These are phyloP conservation scores for Chrosomus eos DNA, from an alignment of 2,797 vertebrate species.

Conservation along the genomic window DNA sequence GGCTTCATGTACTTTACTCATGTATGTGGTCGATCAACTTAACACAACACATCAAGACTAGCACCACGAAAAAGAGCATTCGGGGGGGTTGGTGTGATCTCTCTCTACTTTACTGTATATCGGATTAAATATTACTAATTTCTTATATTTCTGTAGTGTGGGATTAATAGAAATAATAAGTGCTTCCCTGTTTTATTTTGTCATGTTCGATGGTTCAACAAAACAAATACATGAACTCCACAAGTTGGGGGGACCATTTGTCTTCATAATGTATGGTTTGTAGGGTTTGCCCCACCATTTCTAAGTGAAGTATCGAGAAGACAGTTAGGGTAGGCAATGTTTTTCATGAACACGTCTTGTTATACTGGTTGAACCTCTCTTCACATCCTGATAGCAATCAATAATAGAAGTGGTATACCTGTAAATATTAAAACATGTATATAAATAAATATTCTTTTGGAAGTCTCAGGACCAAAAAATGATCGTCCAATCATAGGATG, in stretches of 20 bases:
- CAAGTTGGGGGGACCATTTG: background rate
- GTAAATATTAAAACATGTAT: no score
- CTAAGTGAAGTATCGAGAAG: no score
- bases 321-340: no score
- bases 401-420: no score
- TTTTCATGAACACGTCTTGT: no score
- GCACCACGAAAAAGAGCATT: background rate
- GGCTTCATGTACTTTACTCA: constrained; percentile 4
- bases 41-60: background rate
- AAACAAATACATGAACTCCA: background rate
- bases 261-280: no score
- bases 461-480: no score
- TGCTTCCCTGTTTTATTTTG: background rate
- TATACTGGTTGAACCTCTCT: no score
- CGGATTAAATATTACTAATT: background rate
- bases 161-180: background rate
- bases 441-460: no score
- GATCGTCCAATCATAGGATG: no score
- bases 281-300: no score
- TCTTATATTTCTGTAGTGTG: background rate
- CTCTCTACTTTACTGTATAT: background rate
- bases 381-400: no score
- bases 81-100: background rate
- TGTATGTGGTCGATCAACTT: constrained; percentile 11
- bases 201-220: background rate